Base-by-base conservation (phyloP, 2,113 vertebrate genomes). In the Bombycilla garrulus region DNA sequence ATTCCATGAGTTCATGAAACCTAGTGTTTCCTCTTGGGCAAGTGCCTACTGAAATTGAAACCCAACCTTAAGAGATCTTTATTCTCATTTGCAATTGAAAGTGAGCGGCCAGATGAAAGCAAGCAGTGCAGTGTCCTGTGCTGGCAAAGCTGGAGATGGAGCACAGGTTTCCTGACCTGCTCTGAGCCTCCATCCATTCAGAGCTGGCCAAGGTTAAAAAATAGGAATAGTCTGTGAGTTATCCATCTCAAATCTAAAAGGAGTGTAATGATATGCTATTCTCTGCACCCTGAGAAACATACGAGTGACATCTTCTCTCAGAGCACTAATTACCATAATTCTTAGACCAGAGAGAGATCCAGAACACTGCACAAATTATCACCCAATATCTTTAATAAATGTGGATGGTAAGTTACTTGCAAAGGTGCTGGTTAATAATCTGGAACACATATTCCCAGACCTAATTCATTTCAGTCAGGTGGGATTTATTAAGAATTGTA, bases 361-460 rank as follows among this genome's bases (percentile, higher is more conserved):
- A 97, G 97, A 97, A 97, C 80, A 90, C 80, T 92, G 93, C 53
- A 96, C 96, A 96, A 98, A 97, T 98, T 96, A 98, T 96, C 97
- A 92, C 96, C 94, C 95, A 94, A 95, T 97, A 95, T 96, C 89
- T 86, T 96, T 97, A 97, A 98, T 97, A 96, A 96, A 97, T 97
- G 91, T 96, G 84, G 95, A 97, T 96, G 95, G 93, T 82, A 92
- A 97, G 96, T 95, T 97, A 96, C 97, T 97, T 95, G 93, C 94
- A 96, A 98, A 97, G 97, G 83, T 97, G 93, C 94, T 96, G 93
- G 91, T 96, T 98, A 97, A 98, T 97, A 97, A 96, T 91, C 95
- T 97, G 95, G 96, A 97, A 98, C 97, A 72, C 91, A 92, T 97
- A 98, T 97, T 97, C 97, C 94, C 97, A 94, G 88, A 90, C 70